Base-by-base conservation (phyloP, 2,888 invertebrate species). In the Drosophila austrosaltans region DNA sequence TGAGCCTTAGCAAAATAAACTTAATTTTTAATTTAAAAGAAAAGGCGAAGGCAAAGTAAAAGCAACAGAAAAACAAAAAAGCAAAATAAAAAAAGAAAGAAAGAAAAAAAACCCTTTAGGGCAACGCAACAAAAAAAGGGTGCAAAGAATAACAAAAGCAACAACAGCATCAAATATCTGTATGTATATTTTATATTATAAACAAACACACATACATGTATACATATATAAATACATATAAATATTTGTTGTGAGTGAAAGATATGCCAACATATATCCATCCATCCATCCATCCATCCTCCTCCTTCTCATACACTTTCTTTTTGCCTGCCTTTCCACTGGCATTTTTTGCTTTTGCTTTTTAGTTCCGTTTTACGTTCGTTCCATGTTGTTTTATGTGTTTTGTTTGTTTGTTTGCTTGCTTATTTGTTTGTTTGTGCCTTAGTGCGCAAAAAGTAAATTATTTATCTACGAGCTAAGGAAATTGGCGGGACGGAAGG, bases 381-480 rank as follows among this genome's bases (percentile, higher is more conserved):
- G 57, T 66, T 20, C 42, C 40, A 22, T 25, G 39, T 42, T 28
- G 61, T 60, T n/a, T 36, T 20, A 48, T 25, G 6, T 30, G 4
- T 44, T 30, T 3, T 44, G 64, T 36, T 32, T 53, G 63, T 32
- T 36, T 28, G 40, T 28, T 3, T 64, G 56, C 39, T 28, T 61
- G n/a, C 40, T 65, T 28, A 69, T 54, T 63, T 76, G 78, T 82
- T 87, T 85, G 87, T 66, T 80, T 89, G 87, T 87, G 89, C 87
- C 84, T 83, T 83, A 84, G 89, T 82, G 89, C 82, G 79, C 89
- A 79, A 89, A 85, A 89, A 85, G 89, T 87, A 89, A 89, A 86
- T 89, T 86, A 89, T 86, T 86, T 86, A 89, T 89, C 86, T 86
- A 87, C 72, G 80, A 84, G 78, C 63, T 65, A 72, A 60, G 76